Evolutionary conservation across 2,113 vertebrate genomes (phyloP).

Genomic region (Indri indri): DNA sequence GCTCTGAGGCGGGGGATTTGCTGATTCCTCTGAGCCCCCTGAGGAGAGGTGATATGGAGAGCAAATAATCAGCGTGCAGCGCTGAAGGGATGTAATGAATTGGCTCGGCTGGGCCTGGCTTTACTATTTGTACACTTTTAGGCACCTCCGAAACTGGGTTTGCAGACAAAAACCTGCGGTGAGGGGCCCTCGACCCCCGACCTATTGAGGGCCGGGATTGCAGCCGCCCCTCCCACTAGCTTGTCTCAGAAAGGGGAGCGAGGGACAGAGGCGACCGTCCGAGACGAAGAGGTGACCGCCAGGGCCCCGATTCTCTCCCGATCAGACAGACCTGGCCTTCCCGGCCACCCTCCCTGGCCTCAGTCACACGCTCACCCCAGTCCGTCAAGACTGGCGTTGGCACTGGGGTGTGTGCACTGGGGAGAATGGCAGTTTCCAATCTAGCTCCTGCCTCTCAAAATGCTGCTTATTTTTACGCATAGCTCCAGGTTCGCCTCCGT

Average conservation of each 20-base stretch:
- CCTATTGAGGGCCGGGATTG: constrained; percentile 14
- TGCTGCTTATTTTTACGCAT: not conserved
- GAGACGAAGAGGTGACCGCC: not conserved
- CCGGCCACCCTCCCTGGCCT: not conserved
- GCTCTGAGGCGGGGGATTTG: constrained; percentile 76
- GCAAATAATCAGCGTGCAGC: constrained; percentile 67
- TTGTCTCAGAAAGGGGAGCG: not conserved
- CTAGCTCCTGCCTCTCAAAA: not conserved
- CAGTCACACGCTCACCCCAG: not conserved
- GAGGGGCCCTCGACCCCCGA: constrained; percentile 31
- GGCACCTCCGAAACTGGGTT: not conserved
- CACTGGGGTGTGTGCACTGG: not conserved
- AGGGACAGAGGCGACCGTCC: not conserved
- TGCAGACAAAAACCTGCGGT: constrained; percentile 57
- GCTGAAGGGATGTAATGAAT: constrained; percentile 51
- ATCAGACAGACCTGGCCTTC: not conserved
- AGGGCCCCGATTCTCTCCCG: not conserved
- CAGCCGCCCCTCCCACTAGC: not conserved
- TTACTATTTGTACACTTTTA: constrained; percentile 40
- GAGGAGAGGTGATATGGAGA: constrained; percentile 76
- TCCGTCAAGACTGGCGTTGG: not conserved
- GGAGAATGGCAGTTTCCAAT: not conserved
- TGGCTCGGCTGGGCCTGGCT: not conserved
- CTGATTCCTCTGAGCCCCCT: constrained; percentile 70
- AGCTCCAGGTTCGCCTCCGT: not conserved